These are phyloP conservation scores for Carassius auratus DNA, from an alignment of 2,113 vertebrate species.

Conservation along the genomic window DNA sequence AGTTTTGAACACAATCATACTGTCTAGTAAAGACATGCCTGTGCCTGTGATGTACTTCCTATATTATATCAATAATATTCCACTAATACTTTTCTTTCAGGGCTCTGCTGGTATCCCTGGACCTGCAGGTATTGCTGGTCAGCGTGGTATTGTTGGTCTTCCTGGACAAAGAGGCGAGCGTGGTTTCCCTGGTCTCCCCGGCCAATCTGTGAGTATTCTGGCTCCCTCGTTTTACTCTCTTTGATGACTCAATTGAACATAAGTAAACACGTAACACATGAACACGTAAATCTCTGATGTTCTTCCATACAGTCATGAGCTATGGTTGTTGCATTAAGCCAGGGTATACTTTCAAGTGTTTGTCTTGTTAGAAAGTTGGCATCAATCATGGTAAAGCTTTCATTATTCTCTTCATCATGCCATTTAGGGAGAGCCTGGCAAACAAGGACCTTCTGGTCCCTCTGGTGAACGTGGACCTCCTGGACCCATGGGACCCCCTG, in stretches of 20 bases:
- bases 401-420: not conserved
- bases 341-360: not conserved
- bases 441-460: slow-evolving; percentile 85
- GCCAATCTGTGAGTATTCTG: slow-evolving; percentile 83
- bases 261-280: not conserved
- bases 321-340: not conserved
- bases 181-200: slow-evolving; percentile 90
- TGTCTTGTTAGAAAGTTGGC: not conserved
- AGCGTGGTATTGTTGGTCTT: slow-evolving; percentile 92
- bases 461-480: slow-evolving; percentile 91
- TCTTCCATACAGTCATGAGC: not conserved
- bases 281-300: not conserved
- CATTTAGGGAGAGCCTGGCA: slow-evolving; percentile 88
- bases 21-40: not conserved
- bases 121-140: slow-evolving; percentile 88
- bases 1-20: not conserved
- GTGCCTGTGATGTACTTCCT: not conserved
- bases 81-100: slow-evolving; percentile 69
- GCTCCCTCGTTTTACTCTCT: not conserved
- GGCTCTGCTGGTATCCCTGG: slow-evolving; percentile 86
- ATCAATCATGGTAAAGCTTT: not conserved
- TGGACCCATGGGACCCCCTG: slow-evolving; percentile 91
- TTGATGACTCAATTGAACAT: not conserved
- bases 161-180: slow-evolving; percentile 93
- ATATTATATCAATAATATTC: not conserved